Base-by-base conservation (phyloP, 2,113 vertebrate genomes). In the Labeo rohita region DNA sequence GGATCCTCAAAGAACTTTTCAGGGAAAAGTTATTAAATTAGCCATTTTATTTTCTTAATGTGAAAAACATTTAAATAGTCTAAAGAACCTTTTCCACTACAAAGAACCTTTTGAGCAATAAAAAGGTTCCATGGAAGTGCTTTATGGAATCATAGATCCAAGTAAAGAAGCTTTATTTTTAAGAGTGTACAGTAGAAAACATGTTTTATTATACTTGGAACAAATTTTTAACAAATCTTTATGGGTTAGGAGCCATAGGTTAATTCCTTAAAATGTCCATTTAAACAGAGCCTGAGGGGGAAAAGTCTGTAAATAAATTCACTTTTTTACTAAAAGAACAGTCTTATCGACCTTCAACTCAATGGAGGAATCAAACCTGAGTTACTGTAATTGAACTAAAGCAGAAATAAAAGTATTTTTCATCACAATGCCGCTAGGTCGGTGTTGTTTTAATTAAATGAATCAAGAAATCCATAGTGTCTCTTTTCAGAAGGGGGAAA, bases 381-480 rank as follows among this genome's bases (percentile, higher is more conserved):
- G 21, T 49, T 66, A 81, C 65, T 49, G 12, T 61, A 79, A 54
- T 52, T 43, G 18, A 52, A 65, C 28, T 52, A 13, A 80, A 80
- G 21, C 11, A 43, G 77, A 59, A 63, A 80, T 59, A 18, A 65
- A 80, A 65, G 23, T 43, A 73, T 66, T 79, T 72, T 81, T 56
- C 34, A 45, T 15, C 39, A 16, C 47, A 65, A 73, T 54, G 15
- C 50, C 8, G 3, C 43, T 63, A 65, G 83, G 72, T 82, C 43
- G 65, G 47, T 39, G 52, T 52, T 70, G 73, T 74, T 75, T 90
- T 49, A 84, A 87, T 74, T 88, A 83, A 85, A 79, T 56, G 56
- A 52, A 85, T 54, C 80, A 84, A 84, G n/a, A 89, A 87, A 89
- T 84, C 83, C 66, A 68, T 79, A 47, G 23, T 56, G 76, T 80